Conservation (phyloP, 2,113 vertebrate genomes). For the Thymallus thymallus region DNA sequence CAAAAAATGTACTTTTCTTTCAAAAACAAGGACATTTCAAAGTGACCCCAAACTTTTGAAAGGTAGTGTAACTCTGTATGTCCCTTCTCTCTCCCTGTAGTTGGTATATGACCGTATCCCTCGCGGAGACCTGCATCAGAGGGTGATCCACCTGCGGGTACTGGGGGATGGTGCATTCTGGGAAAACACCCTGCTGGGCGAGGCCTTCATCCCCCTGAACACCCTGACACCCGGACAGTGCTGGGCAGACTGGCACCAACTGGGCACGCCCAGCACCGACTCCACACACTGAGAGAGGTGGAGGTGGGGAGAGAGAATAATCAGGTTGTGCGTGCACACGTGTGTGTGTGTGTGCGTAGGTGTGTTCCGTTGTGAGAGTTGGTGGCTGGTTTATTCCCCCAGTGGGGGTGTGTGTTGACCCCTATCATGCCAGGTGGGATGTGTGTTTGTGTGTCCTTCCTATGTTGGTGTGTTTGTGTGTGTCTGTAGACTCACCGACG, state of each 20-base stretch:
- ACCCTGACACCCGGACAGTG: slow-evolving; percentile 83
- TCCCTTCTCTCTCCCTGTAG: slow-evolving; percentile 76
- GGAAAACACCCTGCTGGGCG: slow-evolving; percentile 92
- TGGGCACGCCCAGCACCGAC: slow-evolving; percentile 76
- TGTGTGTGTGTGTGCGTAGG: background rate
- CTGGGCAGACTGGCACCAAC: slow-evolving; percentile 91
- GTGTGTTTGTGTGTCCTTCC: background rate
- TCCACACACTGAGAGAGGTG: slow-evolving; percentile 65
- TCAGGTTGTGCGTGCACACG: background rate
- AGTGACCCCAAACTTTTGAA: too few species aligned
- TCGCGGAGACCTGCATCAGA: slow-evolving; percentile 87
- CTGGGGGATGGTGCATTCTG: slow-evolving; percentile 92
- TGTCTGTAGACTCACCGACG: slow-evolving; percentile 20
- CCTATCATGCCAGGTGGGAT: background rate
- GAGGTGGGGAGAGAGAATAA: background rate
- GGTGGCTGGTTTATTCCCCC: slow-evolving; percentile 30
- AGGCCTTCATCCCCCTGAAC: slow-evolving; percentile 85
- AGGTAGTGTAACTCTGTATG: slow-evolving; percentile 61
- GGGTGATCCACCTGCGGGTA: slow-evolving; percentile 89
- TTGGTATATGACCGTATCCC: slow-evolving; percentile 92
- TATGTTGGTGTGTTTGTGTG: background rate
- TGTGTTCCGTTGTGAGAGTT: background rate
- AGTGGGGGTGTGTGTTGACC: slow-evolving; percentile 23
- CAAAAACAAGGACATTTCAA: too few species aligned
- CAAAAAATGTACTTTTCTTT: too few species aligned